Conservation (phyloP, 30 jellyfish, hydroid and myxozoan species). For the Aurelia coerulea region DNA sequence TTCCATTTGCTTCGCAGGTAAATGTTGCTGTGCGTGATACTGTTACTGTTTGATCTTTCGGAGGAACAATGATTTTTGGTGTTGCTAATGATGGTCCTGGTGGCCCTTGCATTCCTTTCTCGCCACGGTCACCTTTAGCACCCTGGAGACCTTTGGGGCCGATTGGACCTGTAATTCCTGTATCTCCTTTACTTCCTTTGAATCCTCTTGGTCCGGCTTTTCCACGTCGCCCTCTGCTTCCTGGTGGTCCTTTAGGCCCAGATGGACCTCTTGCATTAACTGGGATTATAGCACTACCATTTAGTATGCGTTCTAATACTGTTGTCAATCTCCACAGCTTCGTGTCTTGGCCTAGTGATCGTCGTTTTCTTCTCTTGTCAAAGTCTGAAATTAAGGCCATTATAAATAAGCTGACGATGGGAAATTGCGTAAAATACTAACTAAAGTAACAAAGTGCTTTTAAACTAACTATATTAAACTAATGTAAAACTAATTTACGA, state of each 20-base stretch:
- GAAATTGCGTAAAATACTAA: no score
- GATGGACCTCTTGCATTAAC: neutral
- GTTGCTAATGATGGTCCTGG: neutral
- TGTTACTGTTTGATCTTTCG: neutral
- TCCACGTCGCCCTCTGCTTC: constrained; percentile 15
- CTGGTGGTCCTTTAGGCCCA: constrained; percentile 11
- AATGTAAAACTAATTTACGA: no score
- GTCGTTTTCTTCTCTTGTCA: neutral
- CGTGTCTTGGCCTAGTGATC: neutral
- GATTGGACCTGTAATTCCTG: neutral
- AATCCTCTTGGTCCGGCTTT: constrained; percentile 29
- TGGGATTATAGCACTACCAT: neutral
- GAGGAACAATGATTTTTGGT: no score
- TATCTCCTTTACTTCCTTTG: constrained; percentile 21
- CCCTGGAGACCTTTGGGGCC: constrained; percentile 21
- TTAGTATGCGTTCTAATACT: neutral
- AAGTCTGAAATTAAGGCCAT: no score
- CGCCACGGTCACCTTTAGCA: neutral
- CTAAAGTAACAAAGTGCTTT: no score
- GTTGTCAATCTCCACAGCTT: neutral
- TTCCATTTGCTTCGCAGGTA: constrained; percentile 19
- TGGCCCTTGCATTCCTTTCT: neutral
- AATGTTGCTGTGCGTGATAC: neutral
- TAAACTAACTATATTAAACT: no score
- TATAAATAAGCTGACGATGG: no score